A percentile compares a stretch with the other conserved stretches of the same genome.
Conservation (phyloP, 1,140 invertebrate genomes). For the Onthophagus taurus region DNA sequence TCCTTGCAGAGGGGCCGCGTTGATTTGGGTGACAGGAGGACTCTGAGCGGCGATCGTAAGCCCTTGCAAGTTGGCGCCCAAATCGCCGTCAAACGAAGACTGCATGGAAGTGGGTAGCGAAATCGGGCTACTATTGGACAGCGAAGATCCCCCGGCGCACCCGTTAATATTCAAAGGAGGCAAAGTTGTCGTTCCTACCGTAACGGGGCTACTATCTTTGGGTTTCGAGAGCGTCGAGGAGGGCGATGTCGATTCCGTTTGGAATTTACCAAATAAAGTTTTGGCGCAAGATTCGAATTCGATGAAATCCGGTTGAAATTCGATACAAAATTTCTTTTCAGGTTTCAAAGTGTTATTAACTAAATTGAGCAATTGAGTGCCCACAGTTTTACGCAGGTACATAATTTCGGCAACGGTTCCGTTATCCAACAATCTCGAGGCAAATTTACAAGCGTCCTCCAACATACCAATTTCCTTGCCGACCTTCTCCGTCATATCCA, state of each 20-base stretch:
- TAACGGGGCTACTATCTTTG: conserved; percentile 8
- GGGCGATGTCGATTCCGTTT: conserved; percentile 14
- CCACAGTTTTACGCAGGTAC: conserved; percentile 66
- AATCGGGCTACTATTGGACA: conserved; percentile 52
- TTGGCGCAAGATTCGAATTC: conserved; percentile 56
- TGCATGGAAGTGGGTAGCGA: conserved; percentile 59
- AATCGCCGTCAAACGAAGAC: conserved; percentile 65
- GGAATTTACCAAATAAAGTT: conserved; percentile 15
- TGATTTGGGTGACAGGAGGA: conserved; percentile 34
- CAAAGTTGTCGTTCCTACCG: conserved; percentile 14
- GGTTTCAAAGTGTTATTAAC: conserved; percentile 70
- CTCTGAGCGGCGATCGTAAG: conserved; percentile 40
- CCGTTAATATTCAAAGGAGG: conserved; percentile 34
- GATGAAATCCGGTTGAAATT: conserved; percentile 72
- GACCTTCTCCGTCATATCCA: conserved; percentile 64
- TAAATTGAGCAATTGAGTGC: conserved; percentile 62
- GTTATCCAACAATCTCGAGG: conserved; percentile 64
- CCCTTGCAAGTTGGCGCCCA: conserved; percentile 35
- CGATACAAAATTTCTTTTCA: conserved; percentile 60
- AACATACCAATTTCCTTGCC: conserved; percentile 46
- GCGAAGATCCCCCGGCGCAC: conserved; percentile 40
- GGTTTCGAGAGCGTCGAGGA: neutral
- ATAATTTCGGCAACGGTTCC: conserved; percentile 77
- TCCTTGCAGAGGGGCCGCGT: conserved; percentile 35
- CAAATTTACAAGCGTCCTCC: conserved; percentile 76